phyloP scores from a whole-genome alignment of 2,888 invertebrate genomes.

The Rotaria socialis region DNA sequence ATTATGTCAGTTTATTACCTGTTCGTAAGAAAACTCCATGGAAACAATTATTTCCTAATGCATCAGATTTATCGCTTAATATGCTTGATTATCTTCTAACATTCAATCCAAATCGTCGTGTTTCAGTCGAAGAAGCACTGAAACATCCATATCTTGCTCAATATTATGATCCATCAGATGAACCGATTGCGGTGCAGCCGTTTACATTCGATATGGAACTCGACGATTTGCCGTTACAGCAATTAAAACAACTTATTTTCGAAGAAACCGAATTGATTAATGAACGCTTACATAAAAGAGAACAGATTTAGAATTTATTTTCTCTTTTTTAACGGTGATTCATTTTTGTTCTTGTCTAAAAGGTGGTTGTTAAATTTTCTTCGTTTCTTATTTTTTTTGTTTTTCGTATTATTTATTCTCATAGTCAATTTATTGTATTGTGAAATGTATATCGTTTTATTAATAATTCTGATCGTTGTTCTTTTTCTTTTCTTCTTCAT shows the following conservation, averaged over 20 bases:
- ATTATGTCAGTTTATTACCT: slow-evolving; percentile 91
- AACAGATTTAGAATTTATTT: not conserved
- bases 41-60: slow-evolving; percentile 76
- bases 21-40: slow-evolving; percentile 95
- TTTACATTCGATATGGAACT: slow-evolving; percentile 96
- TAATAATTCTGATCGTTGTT: slow-evolving; percentile 5
- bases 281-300: slow-evolving; percentile 5
- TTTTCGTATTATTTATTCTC: not conserved
- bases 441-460: not conserved
- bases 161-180: slow-evolving; percentile 99
- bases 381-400: not conserved
- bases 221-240: slow-evolving; percentile 95
- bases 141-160: slow-evolving; percentile 98
- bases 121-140: slow-evolving; percentile 91
- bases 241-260: slow-evolving; percentile 88
- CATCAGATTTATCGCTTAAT: slow-evolving; percentile 71
- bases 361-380: not conserved
- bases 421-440: slow-evolving; percentile 12
- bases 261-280: slow-evolving; percentile 70
- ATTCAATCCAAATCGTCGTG: slow-evolving; percentile 92
- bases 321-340: not conserved
- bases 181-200: slow-evolving; percentile 96
- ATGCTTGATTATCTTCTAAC: slow-evolving; percentile 96
- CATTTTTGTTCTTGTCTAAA: not conserved
- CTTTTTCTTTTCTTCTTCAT: not conserved